These are phyloP conservation scores for Leucoraja ocellata DNA, from an alignment of 2,797 vertebrate species.

Conservation along the genomic window DNA sequence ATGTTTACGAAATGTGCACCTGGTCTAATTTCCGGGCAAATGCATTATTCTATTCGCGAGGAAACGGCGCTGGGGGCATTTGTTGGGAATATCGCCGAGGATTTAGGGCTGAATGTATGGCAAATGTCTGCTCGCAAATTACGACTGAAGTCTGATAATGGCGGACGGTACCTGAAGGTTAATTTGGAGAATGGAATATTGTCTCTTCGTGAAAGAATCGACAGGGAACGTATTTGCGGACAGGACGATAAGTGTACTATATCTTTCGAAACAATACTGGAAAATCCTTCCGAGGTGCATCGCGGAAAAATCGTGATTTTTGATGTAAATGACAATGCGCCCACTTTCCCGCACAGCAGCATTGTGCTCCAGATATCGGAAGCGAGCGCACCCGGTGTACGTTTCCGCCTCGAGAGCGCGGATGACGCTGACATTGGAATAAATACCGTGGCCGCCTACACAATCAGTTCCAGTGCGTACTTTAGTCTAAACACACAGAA, in stretches of 20 bases:
- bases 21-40: background rate
- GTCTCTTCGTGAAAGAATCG: background rate
- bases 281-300: slow-evolving; percentile 47
- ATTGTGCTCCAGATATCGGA: slow-evolving; percentile 44
- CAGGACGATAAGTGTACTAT: background rate
- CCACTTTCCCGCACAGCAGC: slow-evolving; percentile 44
- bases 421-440: slow-evolving; percentile 47
- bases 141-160: background rate
- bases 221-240: background rate
- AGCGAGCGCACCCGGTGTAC: slow-evolving; percentile 43
- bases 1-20: background rate
- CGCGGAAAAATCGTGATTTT: slow-evolving; percentile 50
- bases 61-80: background rate
- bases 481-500: slow-evolving; percentile 53
- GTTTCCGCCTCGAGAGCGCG: slow-evolving; percentile 47
- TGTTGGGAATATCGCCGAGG: background rate
- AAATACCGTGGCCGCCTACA: slow-evolving; percentile 50
- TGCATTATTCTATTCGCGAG: slow-evolving; percentile 17
- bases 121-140: background rate
- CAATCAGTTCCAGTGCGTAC: slow-evolving; percentile 49
- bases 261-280: slow-evolving; percentile 32
- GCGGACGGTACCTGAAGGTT: background rate
- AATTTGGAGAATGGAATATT: background rate
- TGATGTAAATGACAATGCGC: slow-evolving; percentile 55
- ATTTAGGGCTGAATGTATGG: background rate